These are phyloP conservation scores for Pollenia labialis DNA, from an alignment of 2,888 invertebrate genomes.

Conservation along the genomic window DNA sequence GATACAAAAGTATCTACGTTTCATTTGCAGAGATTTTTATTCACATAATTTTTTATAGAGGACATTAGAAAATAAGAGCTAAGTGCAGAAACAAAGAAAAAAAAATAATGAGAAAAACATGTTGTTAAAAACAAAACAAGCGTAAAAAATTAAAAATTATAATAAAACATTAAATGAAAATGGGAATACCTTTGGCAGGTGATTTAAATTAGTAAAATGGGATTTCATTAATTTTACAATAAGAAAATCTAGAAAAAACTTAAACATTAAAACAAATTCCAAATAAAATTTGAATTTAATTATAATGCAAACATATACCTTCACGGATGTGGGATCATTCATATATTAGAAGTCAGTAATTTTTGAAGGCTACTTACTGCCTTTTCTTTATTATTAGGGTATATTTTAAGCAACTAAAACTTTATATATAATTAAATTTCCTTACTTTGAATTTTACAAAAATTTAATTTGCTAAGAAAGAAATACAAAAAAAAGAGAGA, in stretches of 20 bases:
- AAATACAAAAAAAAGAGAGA: not conserved
- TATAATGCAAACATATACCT: too few species aligned
- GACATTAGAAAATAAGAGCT: slow-evolving; percentile 25
- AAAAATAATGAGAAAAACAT: slow-evolving; percentile 46
- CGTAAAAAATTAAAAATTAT: slow-evolving; percentile 46
- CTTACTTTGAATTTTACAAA: too few species aligned
- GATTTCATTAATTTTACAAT: slow-evolving; percentile 21
- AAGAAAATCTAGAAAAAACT: not conserved
- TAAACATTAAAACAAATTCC: not conserved
- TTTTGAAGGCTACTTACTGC: too few species aligned
- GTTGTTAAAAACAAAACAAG: slow-evolving; percentile 35
- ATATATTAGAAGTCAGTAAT: too few species aligned
- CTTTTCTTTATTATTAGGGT: too few species aligned
- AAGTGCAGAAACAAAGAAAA: not conserved
- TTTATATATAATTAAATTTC: not conserved
- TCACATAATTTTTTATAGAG: slow-evolving; percentile 19
- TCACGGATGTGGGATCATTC: too few species aligned
- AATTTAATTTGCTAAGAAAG: not conserved
- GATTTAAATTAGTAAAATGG: slow-evolving; percentile 22
- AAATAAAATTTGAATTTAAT: not conserved
- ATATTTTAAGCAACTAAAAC: not conserved
- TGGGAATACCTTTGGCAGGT: not conserved
- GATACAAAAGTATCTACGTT: slow-evolving; percentile 11
- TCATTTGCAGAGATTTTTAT: not conserved
- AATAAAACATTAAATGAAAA: slow-evolving; percentile 28